phyloP scores from a whole-genome alignment of 1,140 invertebrate species.

The Meloidogyne chitwoodi region DNA sequence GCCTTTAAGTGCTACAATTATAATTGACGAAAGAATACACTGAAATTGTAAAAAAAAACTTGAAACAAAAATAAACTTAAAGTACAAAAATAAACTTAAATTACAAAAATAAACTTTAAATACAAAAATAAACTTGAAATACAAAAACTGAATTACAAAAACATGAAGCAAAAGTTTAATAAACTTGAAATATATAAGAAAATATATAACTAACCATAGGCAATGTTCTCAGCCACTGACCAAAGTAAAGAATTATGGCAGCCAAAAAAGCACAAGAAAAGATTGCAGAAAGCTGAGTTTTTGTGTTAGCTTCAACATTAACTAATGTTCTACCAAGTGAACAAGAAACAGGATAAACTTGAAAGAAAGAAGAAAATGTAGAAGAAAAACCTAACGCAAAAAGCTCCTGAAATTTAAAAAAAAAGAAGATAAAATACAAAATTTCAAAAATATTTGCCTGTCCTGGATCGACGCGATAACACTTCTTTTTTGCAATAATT shows the following conservation, averaged over 20 bases:
- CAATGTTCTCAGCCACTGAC: constrained; percentile 40
- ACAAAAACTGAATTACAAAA: no score
- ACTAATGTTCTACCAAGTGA: constrained; percentile 54
- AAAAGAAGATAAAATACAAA: constrained; percentile 18
- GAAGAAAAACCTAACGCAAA: constrained; percentile 51
- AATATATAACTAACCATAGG: constrained; percentile 49
- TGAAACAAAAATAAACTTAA: background rate
- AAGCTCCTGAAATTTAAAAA: constrained; percentile 39
- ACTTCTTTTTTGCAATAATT: constrained; percentile 62
- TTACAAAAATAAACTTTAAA: background rate
- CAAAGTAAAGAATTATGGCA: constrained; percentile 51
- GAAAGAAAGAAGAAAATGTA: constrained; percentile 51
- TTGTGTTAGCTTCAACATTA: constrained; percentile 55
- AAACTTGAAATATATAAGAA: background rate
- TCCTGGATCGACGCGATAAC: constrained; percentile 62
- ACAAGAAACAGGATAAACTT: constrained; percentile 53
- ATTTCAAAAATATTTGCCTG: constrained; percentile 43
- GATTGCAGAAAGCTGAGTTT: constrained; percentile 49
- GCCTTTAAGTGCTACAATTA: constrained; percentile 52
- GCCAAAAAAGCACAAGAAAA: constrained; percentile 46
- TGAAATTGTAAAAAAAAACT: constrained; percentile 1
- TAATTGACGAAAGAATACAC: constrained; percentile 55
- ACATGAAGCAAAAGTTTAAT: background rate
- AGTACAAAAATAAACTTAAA: background rate
- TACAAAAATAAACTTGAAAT: background rate